Percentiles rank a stretch among this genome's conserved stretches.
Evolutionary conservation across 2,113 vertebrate genomes (phyloP).

Genomic region (Rhizomys pruinosus): DNA sequence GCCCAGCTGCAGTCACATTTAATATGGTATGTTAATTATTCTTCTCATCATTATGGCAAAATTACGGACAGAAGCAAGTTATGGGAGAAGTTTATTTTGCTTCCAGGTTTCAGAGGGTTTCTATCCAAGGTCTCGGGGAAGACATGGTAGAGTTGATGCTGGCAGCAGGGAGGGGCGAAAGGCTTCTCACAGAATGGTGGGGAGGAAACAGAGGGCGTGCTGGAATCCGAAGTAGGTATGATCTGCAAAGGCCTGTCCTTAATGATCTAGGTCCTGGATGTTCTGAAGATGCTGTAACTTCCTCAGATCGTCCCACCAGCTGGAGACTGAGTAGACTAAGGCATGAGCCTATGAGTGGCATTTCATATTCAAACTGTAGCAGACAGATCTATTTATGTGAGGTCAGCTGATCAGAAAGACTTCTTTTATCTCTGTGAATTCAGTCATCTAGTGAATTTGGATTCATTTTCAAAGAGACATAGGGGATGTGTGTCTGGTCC

Average conservation of each 20-base stretch:
- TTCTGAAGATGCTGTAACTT: not conserved
- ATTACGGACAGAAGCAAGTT: not conserved
- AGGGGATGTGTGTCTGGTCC: not conserved
- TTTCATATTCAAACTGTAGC: not conserved
- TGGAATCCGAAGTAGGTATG: not conserved
- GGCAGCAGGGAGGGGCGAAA: not conserved
- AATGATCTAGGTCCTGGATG: not conserved
- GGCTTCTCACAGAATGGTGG: not conserved
- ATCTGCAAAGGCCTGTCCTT: not conserved
- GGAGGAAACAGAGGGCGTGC: not conserved
- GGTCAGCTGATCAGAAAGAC: not conserved
- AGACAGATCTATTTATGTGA: not conserved
- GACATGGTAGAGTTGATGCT: not conserved
- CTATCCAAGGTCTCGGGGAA: not conserved
- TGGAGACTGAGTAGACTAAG: not conserved
- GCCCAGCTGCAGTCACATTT: not conserved
- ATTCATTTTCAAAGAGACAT: slow-evolving; percentile 34
- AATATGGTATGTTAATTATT: not conserved
- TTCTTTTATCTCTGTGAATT: not conserved
- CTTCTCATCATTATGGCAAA: not conserved
- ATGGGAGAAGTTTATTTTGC: not conserved
- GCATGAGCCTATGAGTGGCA: not conserved
- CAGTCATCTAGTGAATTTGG: not conserved
- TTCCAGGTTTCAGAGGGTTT: not conserved
- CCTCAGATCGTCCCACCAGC: not conserved